These are phyloP conservation scores for Shinisaurus crocodilurus DNA, from an alignment of 2,113 vertebrate genomes.

Conservation along the genomic window DNA sequence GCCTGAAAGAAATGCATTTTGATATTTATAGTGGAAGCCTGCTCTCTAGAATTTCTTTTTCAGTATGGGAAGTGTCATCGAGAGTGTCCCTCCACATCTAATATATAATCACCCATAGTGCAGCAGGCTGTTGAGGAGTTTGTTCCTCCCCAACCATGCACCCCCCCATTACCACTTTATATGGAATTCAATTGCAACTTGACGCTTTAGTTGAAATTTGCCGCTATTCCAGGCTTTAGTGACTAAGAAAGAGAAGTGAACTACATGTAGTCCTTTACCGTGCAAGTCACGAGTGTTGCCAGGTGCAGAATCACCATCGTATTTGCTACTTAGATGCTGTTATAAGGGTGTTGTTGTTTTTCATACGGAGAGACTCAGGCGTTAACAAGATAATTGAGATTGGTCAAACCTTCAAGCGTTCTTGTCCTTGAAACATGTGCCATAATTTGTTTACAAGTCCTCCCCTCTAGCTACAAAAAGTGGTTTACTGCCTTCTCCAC, in stretches of 20 bases:
- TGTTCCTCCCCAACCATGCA: not conserved
- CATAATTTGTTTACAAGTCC: constrained; percentile 25
- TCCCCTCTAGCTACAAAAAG: not conserved
- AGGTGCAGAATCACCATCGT: constrained; percentile 49
- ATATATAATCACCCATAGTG: not conserved
- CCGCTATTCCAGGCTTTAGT: not conserved
- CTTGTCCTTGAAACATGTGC: constrained; percentile 49
- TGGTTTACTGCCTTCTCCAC: constrained; percentile 14
- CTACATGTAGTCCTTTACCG: constrained; percentile 45
- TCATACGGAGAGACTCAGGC: constrained; percentile 48
- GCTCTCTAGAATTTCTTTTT: not conserved
- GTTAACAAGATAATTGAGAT: constrained; percentile 56
- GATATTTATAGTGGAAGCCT: not conserved
- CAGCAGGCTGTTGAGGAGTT: not conserved
- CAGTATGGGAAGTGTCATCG: not conserved
- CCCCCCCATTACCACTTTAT: not conserved
- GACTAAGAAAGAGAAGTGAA: constrained; percentile 34
- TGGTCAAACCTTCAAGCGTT: constrained; percentile 51
- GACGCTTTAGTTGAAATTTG: not conserved
- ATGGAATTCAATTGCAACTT: not conserved
- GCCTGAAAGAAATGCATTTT: not conserved
- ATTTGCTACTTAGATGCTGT: constrained; percentile 49
- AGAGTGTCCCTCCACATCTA: not conserved
- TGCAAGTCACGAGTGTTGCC: constrained; percentile 1
- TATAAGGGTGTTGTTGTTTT: constrained; percentile 25